Evolutionary conservation across 2,113 vertebrate genomes (phyloP).

Genomic region (Anguilla japonica): DNA sequence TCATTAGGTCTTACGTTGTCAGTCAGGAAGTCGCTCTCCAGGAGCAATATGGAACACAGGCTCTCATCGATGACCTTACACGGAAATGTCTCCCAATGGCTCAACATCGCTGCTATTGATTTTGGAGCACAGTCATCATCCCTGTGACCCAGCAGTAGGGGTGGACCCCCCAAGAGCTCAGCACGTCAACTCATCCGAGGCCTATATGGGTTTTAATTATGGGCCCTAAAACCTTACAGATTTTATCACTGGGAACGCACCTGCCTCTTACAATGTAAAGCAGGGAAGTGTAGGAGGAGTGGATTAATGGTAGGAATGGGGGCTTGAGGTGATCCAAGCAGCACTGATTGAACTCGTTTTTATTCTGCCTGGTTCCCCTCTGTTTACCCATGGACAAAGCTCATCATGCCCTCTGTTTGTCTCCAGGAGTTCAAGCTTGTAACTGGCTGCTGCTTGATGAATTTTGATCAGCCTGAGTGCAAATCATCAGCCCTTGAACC

Average conservation of each 20-base stretch:
- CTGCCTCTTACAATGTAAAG: background rate
- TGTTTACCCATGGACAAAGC: background rate
- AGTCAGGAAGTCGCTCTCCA: constrained; percentile 43
- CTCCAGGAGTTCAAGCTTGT: background rate
- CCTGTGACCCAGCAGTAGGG: constrained; percentile 34
- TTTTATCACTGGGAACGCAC: constrained; percentile 14
- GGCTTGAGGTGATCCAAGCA: constrained; percentile 9
- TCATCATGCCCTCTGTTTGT: background rate
- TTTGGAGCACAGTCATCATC: constrained; percentile 35
- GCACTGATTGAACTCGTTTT: background rate
- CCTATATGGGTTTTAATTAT: constrained; percentile 43
- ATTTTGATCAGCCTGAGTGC: constrained; percentile 10
- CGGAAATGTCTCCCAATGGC: constrained; percentile 37
- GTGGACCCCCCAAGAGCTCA: constrained; percentile 35
- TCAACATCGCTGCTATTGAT: constrained; percentile 47
- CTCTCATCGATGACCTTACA: constrained; percentile 44
- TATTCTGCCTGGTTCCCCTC: background rate
- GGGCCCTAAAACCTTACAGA: constrained; percentile 24
- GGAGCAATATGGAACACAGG: constrained; percentile 28
- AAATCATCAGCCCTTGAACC: constrained; percentile 23
- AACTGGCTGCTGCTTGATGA: background rate
- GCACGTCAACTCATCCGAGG: constrained; percentile 14
- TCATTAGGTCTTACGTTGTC: constrained; percentile 41
- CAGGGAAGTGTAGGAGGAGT: constrained; percentile 5
- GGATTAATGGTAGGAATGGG: constrained; percentile 13